Evolutionary conservation across 2,888 invertebrate species (phyloP).

Genomic region (Polia nebulosa): DNA sequence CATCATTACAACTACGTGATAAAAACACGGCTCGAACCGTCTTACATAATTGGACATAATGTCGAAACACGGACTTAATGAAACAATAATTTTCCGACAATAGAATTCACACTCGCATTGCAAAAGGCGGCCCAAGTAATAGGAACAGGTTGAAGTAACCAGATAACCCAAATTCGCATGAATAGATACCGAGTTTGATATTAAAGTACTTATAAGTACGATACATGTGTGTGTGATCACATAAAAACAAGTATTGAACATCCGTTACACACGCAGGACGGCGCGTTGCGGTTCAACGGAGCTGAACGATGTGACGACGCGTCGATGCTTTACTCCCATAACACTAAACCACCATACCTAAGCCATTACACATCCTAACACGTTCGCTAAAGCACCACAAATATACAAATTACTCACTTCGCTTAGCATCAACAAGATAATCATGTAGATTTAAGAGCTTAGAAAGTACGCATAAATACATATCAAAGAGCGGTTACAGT

Average conservation of each 20-base stretch:
- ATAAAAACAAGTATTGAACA: conserved; percentile 80
- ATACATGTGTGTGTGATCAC: conserved; percentile 64
- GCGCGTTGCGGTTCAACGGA: conserved; percentile 87
- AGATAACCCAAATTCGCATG: conserved; percentile 73
- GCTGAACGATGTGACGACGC: conserved; percentile 84
- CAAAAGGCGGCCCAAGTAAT: conserved; percentile 65
- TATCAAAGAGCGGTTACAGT: conserved; percentile 63
- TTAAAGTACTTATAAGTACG: conserved; percentile 62
- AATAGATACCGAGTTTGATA: conserved; percentile 64
- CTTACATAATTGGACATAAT: conserved; percentile 68
- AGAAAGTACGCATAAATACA: conserved; percentile 83
- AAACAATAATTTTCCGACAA: conserved; percentile 72
- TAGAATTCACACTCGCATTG: conserved; percentile 81
- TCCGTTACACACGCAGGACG: conserved; percentile 87
- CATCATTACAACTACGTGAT: conserved; percentile 39
- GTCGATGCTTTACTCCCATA: conserved; percentile 72
- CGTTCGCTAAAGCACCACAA: conserved; percentile 76
- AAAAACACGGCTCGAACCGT: conserved; percentile 46
- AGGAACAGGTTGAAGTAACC: conserved; percentile 73
- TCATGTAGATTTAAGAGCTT: conserved; percentile 76
- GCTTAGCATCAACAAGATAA: conserved; percentile 79
- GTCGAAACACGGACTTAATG: conserved; percentile 62
- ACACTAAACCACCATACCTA: conserved; percentile 61
- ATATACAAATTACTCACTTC: conserved; percentile 75
- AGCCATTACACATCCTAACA: conserved; percentile 64